Evolutionary conservation across 2,888 invertebrate species (phyloP).

Genomic region (Drosophila hawaiiensis): DNA sequence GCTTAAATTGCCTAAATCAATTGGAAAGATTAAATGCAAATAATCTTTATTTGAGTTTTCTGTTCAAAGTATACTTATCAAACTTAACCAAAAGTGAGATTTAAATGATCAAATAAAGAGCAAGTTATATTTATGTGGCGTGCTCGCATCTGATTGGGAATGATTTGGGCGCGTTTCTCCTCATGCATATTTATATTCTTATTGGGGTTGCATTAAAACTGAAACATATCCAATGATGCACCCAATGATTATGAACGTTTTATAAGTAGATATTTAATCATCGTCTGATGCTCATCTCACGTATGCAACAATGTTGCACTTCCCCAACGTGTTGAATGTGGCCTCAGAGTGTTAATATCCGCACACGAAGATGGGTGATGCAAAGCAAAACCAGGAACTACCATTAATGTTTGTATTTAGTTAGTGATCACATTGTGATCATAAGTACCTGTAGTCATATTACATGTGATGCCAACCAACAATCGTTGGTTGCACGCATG

Average conservation of each 20-base stretch:
- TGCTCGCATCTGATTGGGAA: not conserved
- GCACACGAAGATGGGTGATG: constrained; percentile 21
- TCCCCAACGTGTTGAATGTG: constrained; percentile 21
- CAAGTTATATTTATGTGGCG: not conserved
- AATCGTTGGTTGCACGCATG: constrained; percentile 21
- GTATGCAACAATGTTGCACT: constrained; percentile 44
- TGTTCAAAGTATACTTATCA: not conserved
- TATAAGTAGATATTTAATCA: constrained; percentile 6
- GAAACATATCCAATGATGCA: not conserved
- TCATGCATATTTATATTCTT: constrained; percentile 13
- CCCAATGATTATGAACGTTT: not conserved
- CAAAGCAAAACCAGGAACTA: constrained; percentile 23
- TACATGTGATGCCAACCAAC: constrained; percentile 7
- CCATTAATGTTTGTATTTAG: constrained; percentile 12
- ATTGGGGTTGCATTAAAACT: not conserved
- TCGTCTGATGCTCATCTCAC: constrained; percentile 15
- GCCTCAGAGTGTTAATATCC: constrained; percentile 32
- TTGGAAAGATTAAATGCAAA: not conserved
- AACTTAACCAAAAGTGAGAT: not conserved
- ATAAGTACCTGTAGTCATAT: not conserved
- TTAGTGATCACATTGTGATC: constrained; percentile 22
- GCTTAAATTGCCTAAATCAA: not conserved
- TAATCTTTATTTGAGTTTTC: not conserved
- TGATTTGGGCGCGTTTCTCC: not conserved
- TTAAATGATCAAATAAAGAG: not conserved